Evolutionary conservation across 2,113 vertebrate species (phyloP).

Genomic region (Emydura subglobosa): DNA sequence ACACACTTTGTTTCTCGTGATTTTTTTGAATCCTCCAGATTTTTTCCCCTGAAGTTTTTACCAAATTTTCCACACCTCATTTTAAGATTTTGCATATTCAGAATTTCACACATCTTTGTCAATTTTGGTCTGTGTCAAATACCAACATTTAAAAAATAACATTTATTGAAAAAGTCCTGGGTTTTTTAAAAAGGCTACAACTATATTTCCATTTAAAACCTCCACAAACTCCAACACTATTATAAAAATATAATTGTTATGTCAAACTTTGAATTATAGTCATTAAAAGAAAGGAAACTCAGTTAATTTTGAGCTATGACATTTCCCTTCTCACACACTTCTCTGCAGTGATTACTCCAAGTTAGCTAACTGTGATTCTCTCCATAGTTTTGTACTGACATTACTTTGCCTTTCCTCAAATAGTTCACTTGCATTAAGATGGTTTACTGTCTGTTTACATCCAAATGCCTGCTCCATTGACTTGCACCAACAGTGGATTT

Average conservation of each 20-base stretch:
- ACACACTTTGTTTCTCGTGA: background rate
- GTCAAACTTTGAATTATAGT: too few relatives aligned
- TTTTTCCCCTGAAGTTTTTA: rapidly evolving
- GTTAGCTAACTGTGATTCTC: background rate
- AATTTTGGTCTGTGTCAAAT: too few relatives aligned
- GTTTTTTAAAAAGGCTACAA: too few relatives aligned
- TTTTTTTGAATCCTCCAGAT: background rate
- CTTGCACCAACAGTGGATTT: background rate
- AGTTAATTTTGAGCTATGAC: too few relatives aligned
- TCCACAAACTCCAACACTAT: too few relatives aligned
- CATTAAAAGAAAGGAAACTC: too few relatives aligned
- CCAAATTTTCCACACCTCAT: background rate
- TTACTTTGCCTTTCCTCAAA: background rate
- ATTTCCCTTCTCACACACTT: background rate
- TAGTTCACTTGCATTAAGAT: rapidly evolving
- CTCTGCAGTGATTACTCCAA: background rate
- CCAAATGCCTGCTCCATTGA: background rate
- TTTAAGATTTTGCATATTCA: background rate
- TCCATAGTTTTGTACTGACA: background rate
- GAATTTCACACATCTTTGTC: background rate
- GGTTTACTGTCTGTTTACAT: background rate
- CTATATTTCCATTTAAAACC: too few relatives aligned
- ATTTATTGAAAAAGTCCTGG: too few relatives aligned
- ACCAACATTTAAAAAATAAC: too few relatives aligned
- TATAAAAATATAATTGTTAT: too few relatives aligned